Percentiles rank a stretch among this genome's conserved stretches.
phyloP scores from a whole-genome alignment of 1,140 invertebrate genomes.

The Sipha flava region DNA sequence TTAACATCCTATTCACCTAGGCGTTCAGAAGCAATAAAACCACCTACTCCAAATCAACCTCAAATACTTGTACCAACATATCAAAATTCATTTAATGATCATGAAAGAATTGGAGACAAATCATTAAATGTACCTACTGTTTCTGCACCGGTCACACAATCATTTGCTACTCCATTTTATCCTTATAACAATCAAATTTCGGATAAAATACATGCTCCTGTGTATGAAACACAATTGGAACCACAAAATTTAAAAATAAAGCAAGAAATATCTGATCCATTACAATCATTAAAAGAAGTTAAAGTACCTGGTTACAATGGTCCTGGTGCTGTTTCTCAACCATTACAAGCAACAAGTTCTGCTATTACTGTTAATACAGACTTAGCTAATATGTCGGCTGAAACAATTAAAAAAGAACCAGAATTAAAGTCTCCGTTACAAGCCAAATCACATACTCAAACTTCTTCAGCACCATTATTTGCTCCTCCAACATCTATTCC shows the following conservation, averaged over 20 bases:
- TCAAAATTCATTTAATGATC: conserved; percentile 33
- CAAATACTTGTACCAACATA: conserved; percentile 31
- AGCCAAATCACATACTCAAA: conserved; percentile 9
- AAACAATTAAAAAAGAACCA: conserved; percentile 67
- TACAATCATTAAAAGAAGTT: conserved; percentile 69
- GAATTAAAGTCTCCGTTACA: conserved; percentile 41
- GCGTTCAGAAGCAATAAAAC: neutral
- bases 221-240: conserved; percentile 45
- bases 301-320: conserved; percentile 63
- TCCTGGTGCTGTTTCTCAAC: conserved; percentile 40
- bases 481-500: conserved; percentile 55
- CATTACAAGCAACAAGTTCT: conserved; percentile 37
- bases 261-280: conserved; percentile 63
- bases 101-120: conserved; percentile 36
- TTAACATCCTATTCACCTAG: conserved; percentile 25
- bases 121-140: conserved; percentile 37
- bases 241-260: conserved; percentile 73
- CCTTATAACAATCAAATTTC: conserved; percentile 39
- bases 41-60: conserved; percentile 8
- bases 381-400: conserved; percentile 46
- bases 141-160: conserved; percentile 28
- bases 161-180: conserved; percentile 35
- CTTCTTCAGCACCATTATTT: conserved; percentile 13
- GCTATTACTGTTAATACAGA: conserved; percentile 32
- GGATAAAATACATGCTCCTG: conserved; percentile 36